Base-by-base conservation (phyloP, 2,113 vertebrate species). In the Ramphastos sulfuratus region DNA sequence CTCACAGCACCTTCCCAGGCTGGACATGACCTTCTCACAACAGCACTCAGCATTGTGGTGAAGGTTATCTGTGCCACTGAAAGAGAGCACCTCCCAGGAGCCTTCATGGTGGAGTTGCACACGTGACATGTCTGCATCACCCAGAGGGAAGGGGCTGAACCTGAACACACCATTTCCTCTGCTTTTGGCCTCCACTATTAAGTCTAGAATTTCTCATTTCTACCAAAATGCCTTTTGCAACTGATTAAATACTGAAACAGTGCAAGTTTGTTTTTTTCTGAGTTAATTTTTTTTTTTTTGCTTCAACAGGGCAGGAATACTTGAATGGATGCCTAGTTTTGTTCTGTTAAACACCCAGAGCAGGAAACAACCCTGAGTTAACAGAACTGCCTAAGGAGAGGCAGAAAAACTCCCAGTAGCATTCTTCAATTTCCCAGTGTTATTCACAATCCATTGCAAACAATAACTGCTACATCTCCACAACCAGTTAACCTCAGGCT, bases 21-120 rank as follows among this genome's bases (percentile, higher is more conserved):
- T 31, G 27, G 39, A 20, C 27, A 27, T 56, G 44, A 58, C 77
- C 50, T 65, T 15, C 30, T 46, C 73, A 52, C 0, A 1, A 20
- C 0, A 0, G 15, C 54, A 21, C 8, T 52, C 10, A 0, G 15
- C 2, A 1, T 7, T 58, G 64, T 0, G 1, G 18, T 3, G 1
- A 71, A 61, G 58, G 12, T n/a, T 20, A 12, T 7, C 1, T 21
- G 42, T 0, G 2, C 30, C 35, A 8, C 1, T 3, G 46, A 52
- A 66, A 66, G 63, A 89, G 19, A 35, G 17, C 10, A 18, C 37
- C 25, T 35, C 46, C 13, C 24, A 25, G 56, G 30, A 73, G 12
- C 24, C 25, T 35, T 21, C 25, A 1, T 2, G 12, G 6, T 12
- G 9, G 9, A 65, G 14, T 56, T 42, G 50, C 27, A 65, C 15